These are phyloP conservation scores for Falco naumanni DNA, from an alignment of 2,797 vertebrate genomes.

Conservation along the genomic window DNA sequence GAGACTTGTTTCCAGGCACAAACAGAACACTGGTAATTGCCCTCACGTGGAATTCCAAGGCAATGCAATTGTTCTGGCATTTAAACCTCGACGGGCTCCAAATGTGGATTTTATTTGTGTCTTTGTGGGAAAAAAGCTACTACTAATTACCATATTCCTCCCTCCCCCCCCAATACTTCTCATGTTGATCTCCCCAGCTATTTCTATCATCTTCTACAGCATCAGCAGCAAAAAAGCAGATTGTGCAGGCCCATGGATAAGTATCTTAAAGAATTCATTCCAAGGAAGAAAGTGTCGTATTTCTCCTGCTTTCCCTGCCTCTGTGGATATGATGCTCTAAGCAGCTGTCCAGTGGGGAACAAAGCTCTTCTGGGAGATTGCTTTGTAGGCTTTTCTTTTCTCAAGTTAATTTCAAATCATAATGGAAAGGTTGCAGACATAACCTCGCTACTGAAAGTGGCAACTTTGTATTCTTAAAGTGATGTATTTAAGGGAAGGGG, in stretches of 20 bases:
- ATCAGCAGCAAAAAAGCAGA: not conserved
- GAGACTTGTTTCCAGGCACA: conserved; percentile 40
- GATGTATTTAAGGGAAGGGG: not conserved
- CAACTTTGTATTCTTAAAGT: not conserved
- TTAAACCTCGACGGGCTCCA: conserved; percentile 31
- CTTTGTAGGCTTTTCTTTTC: not conserved
- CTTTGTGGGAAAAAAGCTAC: not conserved
- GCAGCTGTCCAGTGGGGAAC: not conserved
- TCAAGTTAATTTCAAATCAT: conserved; percentile 16
- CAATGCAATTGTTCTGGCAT: conserved; percentile 56
- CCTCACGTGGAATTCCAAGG: conserved; percentile 63
- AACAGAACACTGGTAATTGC: conserved; percentile 28
- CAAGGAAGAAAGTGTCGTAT: not conserved
- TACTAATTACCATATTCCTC: not conserved
- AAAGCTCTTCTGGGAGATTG: not conserved
- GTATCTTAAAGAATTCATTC: conserved; percentile 3
- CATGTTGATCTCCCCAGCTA: not conserved
- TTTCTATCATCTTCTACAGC: not conserved
- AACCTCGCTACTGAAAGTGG: not conserved
- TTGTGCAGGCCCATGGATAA: not conserved
- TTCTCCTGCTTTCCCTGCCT: not conserved
- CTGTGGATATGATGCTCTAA: not conserved
- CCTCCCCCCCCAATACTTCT: not conserved
- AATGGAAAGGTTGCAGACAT: not conserved
- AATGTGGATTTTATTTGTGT: conserved; percentile 13